Evolutionary conservation across 1,140 invertebrate species (phyloP), one percentile per base, ranked within the genome.

Genomic region (Mesaphorura yosii): DNA sequence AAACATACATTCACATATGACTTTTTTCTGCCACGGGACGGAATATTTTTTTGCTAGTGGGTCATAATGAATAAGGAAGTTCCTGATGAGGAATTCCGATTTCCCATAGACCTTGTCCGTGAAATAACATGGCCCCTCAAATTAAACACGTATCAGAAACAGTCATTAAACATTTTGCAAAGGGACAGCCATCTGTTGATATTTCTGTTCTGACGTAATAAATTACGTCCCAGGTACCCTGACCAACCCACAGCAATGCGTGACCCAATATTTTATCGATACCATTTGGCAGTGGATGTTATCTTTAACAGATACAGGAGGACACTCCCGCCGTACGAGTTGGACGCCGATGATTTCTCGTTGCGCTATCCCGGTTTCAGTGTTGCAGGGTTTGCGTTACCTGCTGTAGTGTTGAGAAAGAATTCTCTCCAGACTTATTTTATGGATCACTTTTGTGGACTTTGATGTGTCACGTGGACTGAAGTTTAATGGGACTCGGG

Each of bases 181-280:
- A n/a, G n/a, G n/a, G n/a, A n/a, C n/a, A n/a, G n/a, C n/a, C n/a
- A n/a, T n/a, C n/a, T n/a, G n/a, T n/a, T n/a, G n/a, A n/a, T n/a
- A n/a, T n/a, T n/a, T n/a, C n/a, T n/a, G n/a, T n/a, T n/a, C n/a
- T n/a, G n/a, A n/a, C n/a, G n/a, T n/a, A n/a, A n/a, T n/a, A n/a
- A n/a, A n/a, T n/a, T n/a, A n/a, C n/a, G n/a, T n/a, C n/a, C n/a
- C n/a, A n/a, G n/a, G n/a, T n/a, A n/a, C n/a, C n/a, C 77, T 19
- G 81, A 83, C 63, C 71, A 77, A 0, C 75, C 80, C 0, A 84
- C 81, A 14, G 78, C 81, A 3, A 82, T 85, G 83, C 74, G 71
- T 17, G 72, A 73, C 55, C 70, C 70, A 7, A 58, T 71, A 7
- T 73, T 73, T 54, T 73, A 70, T 57, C 63, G 68, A 19, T 69